phyloP scores from a whole-genome alignment of 2,113 vertebrate species.

The Caranx ignobilis region DNA sequence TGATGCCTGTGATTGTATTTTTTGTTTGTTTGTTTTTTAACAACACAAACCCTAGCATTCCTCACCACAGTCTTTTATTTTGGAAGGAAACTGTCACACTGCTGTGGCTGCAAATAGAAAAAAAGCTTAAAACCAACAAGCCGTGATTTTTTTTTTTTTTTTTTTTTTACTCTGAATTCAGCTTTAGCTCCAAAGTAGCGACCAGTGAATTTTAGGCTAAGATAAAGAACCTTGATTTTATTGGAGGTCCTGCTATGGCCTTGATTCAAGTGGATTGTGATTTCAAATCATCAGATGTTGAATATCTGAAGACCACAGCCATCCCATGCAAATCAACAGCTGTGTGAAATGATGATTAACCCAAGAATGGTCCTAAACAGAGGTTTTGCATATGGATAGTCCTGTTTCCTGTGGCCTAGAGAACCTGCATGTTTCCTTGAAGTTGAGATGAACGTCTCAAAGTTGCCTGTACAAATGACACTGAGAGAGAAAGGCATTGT shows the following conservation, averaged over 20 bases:
- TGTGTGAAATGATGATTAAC: slow-evolving; percentile 20
- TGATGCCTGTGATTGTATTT: slow-evolving; percentile 21
- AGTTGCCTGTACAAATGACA: slow-evolving; percentile 1
- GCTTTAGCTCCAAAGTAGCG: slow-evolving; percentile 48
- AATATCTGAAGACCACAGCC: slow-evolving; percentile 29
- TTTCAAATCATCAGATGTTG: slow-evolving; percentile 28
- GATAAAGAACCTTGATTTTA: slow-evolving; percentile 1
- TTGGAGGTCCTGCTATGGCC: slow-evolving; percentile 17
- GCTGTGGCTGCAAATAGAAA: slow-evolving; percentile 25
- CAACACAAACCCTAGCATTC: neutral
- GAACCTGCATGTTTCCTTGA: slow-evolving; percentile 8
- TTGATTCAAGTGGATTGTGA: slow-evolving; percentile 25
- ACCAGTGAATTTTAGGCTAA: slow-evolving; percentile 35
- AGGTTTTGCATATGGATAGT: slow-evolving; percentile 1
- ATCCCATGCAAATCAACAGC: slow-evolving; percentile 25
- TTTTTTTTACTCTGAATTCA: slow-evolving; percentile 40
- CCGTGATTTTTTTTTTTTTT: neutral
- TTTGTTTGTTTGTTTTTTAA: neutral
- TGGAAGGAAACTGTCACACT: slow-evolving; percentile 22
- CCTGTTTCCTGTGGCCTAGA: slow-evolving; percentile 11
- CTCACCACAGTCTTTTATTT: slow-evolving; percentile 5
- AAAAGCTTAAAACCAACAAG: slow-evolving; percentile 23
- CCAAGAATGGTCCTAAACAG: slow-evolving; percentile 4
- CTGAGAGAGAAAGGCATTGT: neutral
- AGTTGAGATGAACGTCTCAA: slow-evolving; percentile 17